Conservation (phyloP, 2,888 invertebrate genomes). For the Cephus runcator region DNA sequence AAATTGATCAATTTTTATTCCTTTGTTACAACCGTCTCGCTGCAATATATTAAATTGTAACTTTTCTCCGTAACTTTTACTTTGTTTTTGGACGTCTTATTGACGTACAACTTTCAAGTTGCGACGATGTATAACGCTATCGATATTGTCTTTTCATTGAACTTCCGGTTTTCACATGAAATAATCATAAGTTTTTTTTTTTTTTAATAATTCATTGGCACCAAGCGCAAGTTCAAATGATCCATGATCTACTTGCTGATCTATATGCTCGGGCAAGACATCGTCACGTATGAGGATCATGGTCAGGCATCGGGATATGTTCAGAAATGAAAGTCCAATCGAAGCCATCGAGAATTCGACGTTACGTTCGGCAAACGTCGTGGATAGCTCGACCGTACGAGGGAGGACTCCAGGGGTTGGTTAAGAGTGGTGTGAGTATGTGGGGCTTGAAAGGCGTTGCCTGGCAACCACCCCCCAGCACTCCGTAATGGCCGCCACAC, state of each 20-base stretch:
- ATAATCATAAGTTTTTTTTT: background rate
- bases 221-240: background rate
- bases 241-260: background rate
- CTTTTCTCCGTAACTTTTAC: background rate
- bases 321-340: background rate
- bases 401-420: conserved; percentile 53
- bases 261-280: background rate
- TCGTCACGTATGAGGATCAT: background rate
- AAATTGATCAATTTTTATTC: background rate
- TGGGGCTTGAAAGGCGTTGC: conserved; percentile 55
- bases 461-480: conserved; percentile 59
- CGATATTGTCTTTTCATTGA: background rate
- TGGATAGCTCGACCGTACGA: conserved; percentile 16
- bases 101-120: background rate
- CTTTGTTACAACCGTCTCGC: background rate
- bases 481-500: conserved; percentile 43
- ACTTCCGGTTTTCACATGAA: background rate
- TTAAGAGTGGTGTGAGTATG: conserved; percentile 28
- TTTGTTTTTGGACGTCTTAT: background rate
- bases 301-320: background rate
- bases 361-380: conserved; percentile 20
- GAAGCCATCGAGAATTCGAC: background rate
- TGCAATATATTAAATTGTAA: background rate
- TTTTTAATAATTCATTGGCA: background rate
- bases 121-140: background rate